Percentiles rank a stretch among this genome's conserved stretches.
phyloP scores from a whole-genome alignment of 1,140 invertebrate genomes.

The Paraescarpia echinospica region DNA sequence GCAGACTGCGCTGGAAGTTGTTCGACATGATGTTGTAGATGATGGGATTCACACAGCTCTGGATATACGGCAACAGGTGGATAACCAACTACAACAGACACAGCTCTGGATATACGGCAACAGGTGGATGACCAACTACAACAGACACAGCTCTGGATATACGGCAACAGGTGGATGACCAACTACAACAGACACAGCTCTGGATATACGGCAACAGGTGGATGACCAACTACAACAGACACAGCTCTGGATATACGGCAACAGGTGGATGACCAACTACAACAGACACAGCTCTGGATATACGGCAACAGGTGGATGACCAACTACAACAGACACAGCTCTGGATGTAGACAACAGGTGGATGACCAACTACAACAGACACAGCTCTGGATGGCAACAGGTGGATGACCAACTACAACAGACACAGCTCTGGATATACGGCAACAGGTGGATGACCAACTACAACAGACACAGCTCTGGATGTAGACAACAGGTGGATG shows the following conservation, averaged over 20 bases:
- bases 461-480: background rate
- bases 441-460: too few species aligned
- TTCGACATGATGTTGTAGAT: slow-evolving; percentile 65
- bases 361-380: slow-evolving; percentile 41
- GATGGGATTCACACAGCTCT: slow-evolving; percentile 62
- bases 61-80: slow-evolving; percentile 50
- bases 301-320: too few species aligned
- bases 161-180: too few species aligned
- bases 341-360: slow-evolving; percentile 47
- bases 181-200: slow-evolving; percentile 46
- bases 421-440: too few species aligned
- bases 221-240: slow-evolving; percentile 41
- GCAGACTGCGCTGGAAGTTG: slow-evolving; percentile 59
- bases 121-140: background rate
- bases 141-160: too few species aligned
- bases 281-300: too few species aligned
- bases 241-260: background rate
- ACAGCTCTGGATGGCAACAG: background rate
- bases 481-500: background rate
- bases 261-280: background rate
- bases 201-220: slow-evolving; percentile 51
- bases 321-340: slow-evolving; percentile 46
- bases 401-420: background rate
- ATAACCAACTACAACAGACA: slow-evolving; percentile 41
- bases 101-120: background rate